Percentiles rank a stretch among this genome's conserved stretches.
These are phyloP conservation scores for Apocheima hispidaria DNA, from an alignment of 2,888 invertebrate genomes.

Conservation along the genomic window DNA sequence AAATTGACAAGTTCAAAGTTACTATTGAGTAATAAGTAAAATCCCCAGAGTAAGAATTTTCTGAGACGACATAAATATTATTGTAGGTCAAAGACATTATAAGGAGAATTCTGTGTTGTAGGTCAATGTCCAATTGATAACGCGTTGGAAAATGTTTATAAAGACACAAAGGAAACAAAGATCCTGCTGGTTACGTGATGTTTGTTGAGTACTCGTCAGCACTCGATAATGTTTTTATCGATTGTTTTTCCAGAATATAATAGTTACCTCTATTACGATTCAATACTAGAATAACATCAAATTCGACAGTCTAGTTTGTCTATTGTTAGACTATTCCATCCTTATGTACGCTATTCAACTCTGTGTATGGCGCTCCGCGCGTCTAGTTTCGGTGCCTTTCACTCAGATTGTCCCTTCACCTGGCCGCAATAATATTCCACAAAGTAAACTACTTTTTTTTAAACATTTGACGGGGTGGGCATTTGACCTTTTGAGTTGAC, in stretches of 20 bases:
- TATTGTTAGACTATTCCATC: neutral
- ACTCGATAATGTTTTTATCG: neutral
- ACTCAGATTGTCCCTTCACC: too few species aligned
- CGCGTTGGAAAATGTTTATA: slow-evolving; percentile 8
- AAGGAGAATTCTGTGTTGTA: too few species aligned
- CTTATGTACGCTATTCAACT: too few species aligned
- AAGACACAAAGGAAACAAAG: slow-evolving; percentile 16
- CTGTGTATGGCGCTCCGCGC: too few species aligned
- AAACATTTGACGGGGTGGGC: too few species aligned
- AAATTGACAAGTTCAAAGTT: neutral
- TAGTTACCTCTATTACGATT: neutral
- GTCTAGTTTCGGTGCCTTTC: too few species aligned
- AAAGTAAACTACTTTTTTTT: too few species aligned
- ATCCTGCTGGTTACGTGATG: neutral
- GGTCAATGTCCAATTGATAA: neutral
- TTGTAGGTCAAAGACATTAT: too few species aligned
- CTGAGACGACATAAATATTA: slow-evolving; percentile 1
- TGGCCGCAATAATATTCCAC: too few species aligned
- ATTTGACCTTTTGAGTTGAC: too few species aligned
- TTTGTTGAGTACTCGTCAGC: neutral
- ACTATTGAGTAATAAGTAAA: neutral
- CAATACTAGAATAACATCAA: neutral
- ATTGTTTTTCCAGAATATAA: neutral
- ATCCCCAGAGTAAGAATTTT: neutral
- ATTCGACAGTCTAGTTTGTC: neutral